Percentiles rank a stretch among this genome's conserved stretches.
Conservation (phyloP, 2,888 invertebrate species). For the Nephrotoma flavescens region DNA sequence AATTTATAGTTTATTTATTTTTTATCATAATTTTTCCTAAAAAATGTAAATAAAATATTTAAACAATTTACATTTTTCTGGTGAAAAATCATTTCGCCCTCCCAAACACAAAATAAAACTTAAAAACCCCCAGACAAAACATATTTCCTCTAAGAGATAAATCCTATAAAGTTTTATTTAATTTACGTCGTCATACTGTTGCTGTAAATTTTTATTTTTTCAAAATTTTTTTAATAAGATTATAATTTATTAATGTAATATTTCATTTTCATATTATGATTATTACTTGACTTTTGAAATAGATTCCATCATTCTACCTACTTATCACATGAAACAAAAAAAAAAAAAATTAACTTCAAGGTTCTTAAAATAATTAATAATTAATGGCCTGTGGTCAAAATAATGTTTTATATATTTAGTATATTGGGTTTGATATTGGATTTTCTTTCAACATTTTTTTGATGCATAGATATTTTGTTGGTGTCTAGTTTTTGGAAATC, state of each 20-base stretch:
- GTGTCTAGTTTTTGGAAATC: background rate
- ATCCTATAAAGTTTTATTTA: background rate
- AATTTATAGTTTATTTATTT: background rate
- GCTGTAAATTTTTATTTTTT: background rate
- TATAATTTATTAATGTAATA: background rate
- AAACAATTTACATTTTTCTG: background rate
- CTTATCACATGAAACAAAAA: background rate
- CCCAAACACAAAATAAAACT: background rate
- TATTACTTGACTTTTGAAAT: background rate
- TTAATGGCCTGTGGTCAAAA: background rate
- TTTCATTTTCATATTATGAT: background rate
- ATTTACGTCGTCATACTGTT: background rate
- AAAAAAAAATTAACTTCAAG: background rate
- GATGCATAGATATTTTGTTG: background rate
- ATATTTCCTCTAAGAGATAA: background rate
- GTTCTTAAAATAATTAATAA: background rate
- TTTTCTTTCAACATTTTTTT: background rate
- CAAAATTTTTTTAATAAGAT: background rate
- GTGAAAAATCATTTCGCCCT: background rate
- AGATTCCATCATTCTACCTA: background rate
- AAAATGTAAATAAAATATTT: background rate
- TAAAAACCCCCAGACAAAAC: background rate
- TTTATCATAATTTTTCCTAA: background rate
- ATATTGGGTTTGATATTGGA: background rate
- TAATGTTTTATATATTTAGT: background rate